A percentile compares a stretch with the other conserved stretches of the same genome.
Conservation (phyloP, 2,888 invertebrate species). For the Megastigmus dorsalis region DNA sequence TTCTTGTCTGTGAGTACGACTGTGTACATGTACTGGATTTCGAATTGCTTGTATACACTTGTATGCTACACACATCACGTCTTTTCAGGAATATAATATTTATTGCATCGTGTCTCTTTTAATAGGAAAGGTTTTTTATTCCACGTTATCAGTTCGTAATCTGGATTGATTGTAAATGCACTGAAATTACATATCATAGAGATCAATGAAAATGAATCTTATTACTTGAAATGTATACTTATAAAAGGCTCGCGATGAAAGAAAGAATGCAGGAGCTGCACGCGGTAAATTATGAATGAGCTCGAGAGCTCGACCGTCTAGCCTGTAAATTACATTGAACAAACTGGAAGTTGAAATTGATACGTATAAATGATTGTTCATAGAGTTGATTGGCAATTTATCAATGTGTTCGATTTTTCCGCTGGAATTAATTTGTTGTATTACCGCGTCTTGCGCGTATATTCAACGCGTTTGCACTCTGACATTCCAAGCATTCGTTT, state of each 20-base stretch:
- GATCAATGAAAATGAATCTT: constrained; percentile 4
- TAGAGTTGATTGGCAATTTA: constrained; percentile 21
- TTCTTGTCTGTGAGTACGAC: too few species aligned
- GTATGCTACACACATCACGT: too few species aligned
- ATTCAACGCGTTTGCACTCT: neutral
- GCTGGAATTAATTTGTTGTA: constrained; percentile 11
- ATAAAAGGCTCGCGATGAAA: neutral
- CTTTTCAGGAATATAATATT: too few species aligned
- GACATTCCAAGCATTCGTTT: neutral
- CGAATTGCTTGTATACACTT: too few species aligned
- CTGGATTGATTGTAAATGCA: neutral
- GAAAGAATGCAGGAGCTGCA: too few species aligned
- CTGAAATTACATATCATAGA: neutral
- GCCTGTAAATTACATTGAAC: neutral
- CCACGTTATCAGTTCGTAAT: neutral
- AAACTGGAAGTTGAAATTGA: constrained; percentile 6
- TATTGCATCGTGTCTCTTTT: too few species aligned
- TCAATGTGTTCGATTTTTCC: neutral
- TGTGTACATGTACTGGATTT: too few species aligned
- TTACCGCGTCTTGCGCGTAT: too few species aligned
- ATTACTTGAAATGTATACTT: neutral
- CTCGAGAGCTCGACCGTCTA: too few species aligned
- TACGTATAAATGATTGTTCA: neutral
- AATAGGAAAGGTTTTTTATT: too few species aligned
- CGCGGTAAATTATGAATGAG: too few species aligned